Evolutionary conservation across 2,888 invertebrate genomes (phyloP).

Genomic region (Philereme transversata): DNA sequence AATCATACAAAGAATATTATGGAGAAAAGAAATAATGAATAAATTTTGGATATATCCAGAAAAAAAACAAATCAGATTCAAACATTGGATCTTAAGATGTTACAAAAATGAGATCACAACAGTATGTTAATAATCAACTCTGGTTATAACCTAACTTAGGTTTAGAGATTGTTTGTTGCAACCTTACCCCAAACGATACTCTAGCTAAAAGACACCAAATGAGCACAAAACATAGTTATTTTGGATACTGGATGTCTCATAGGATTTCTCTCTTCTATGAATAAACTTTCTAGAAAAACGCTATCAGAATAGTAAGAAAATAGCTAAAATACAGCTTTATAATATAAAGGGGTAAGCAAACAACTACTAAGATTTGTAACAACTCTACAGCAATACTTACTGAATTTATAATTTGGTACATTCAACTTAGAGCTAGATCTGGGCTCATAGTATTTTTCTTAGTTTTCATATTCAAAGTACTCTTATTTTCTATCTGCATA

Average conservation of each 20-base stretch:
- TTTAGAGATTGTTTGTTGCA: not conserved
- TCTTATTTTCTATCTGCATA: conserved; percentile 23
- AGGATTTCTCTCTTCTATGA: not conserved
- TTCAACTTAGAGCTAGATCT: conserved; percentile 17
- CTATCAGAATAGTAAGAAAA: conserved; percentile 18
- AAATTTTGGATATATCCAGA: not conserved
- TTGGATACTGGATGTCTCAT: too few species aligned
- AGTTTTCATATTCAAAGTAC: not conserved
- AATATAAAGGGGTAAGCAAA: conserved; percentile 11
- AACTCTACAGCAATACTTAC: conserved; percentile 13
- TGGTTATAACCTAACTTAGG: conserved; percentile 17
- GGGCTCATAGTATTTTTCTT: conserved; percentile 9
- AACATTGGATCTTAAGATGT: conserved; percentile 23
- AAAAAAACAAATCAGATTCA: conserved; percentile 28
- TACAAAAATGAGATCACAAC: conserved; percentile 29
- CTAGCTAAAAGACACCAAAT: conserved; percentile 1
- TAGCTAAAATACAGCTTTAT: conserved; percentile 18
- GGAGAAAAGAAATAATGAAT: conserved; percentile 30
- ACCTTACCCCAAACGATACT: conserved; percentile 12
- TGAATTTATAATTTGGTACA: conserved; percentile 15
- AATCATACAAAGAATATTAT: conserved; percentile 24
- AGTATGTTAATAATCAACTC: conserved; percentile 17
- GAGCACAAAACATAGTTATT: not conserved
- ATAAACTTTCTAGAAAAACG: conserved; percentile 9
- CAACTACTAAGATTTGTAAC: conserved; percentile 4